phyloP scores from a whole-genome alignment of 2,113 vertebrate genomes.

The Oriolus oriolus region DNA sequence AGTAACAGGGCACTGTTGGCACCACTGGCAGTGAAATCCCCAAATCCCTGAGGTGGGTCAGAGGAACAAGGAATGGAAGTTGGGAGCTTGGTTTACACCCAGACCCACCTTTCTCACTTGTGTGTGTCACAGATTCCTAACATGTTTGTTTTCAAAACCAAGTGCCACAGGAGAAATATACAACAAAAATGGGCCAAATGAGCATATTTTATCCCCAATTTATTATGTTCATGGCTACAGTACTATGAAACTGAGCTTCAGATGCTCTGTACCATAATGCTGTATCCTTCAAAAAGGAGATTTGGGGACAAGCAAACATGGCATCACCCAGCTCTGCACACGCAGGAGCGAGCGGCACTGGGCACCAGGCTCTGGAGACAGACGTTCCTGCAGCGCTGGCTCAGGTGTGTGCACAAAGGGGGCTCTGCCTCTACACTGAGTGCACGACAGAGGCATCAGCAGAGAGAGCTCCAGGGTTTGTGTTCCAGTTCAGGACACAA shows the following conservation, averaged over 20 bases:
- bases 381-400: neutral
- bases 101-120: neutral
- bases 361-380: neutral
- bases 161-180: neutral
- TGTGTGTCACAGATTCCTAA: neutral
- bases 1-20: neutral
- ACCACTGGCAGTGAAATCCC: neutral
- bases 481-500: neutral
- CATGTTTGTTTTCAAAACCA: neutral
- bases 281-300: neutral
- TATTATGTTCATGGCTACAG: neutral
- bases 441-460: neutral
- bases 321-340: neutral
- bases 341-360: neutral
- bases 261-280: neutral
- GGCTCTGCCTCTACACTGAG: neutral
- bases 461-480: neutral
- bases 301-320: neutral
- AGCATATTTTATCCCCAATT: neutral
- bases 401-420: neutral
- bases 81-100: constrained; percentile 7
- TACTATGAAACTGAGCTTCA: neutral
- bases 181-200: neutral
- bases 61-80: neutral
- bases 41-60: neutral